Conservation (phyloP, 2,888 invertebrate genomes). For the Dermolepida albohirtum region DNA sequence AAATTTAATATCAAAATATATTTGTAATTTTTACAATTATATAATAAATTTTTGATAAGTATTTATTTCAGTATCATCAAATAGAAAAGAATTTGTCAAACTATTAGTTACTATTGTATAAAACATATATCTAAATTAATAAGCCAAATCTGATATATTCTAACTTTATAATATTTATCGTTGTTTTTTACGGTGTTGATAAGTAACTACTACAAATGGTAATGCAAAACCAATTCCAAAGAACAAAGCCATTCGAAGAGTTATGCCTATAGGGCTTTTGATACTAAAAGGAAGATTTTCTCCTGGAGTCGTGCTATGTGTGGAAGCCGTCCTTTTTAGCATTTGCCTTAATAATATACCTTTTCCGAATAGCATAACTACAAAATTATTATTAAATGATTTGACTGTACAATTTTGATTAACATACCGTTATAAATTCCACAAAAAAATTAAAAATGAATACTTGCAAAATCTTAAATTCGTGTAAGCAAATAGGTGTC, state of each 20-base stretch:
- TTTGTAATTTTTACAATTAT: constrained; percentile 5
- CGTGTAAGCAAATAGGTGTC: too few relatives aligned
- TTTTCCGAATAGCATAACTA: constrained; percentile 3
- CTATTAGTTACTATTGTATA: too few relatives aligned
- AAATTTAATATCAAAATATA: constrained; percentile 17
- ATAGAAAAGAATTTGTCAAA: too few relatives aligned
- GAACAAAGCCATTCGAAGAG: constrained; percentile 24
- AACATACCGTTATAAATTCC: too few relatives aligned
- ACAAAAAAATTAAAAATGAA: too few relatives aligned
- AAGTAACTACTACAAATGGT: constrained; percentile 39
- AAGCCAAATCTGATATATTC: too few relatives aligned
- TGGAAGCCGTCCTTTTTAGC: not conserved
- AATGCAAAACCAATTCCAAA: constrained; percentile 35
- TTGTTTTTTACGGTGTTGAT: constrained; percentile 36
- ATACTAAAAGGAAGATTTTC: constrained; percentile 39
- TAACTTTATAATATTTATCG: constrained; percentile 1
- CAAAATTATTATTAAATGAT: not conserved
- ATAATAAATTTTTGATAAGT: constrained; percentile 2
- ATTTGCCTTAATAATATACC: constrained; percentile 12
- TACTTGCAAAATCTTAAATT: too few relatives aligned
- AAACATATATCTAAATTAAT: too few relatives aligned
- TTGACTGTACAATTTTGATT: not conserved
- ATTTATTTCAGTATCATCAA: too few relatives aligned
- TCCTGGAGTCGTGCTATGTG: constrained; percentile 23
- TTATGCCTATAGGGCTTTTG: constrained; percentile 19